These are phyloP conservation scores for Phengaris arion DNA, from an alignment of 2,888 invertebrate genomes.

Conservation along the genomic window DNA sequence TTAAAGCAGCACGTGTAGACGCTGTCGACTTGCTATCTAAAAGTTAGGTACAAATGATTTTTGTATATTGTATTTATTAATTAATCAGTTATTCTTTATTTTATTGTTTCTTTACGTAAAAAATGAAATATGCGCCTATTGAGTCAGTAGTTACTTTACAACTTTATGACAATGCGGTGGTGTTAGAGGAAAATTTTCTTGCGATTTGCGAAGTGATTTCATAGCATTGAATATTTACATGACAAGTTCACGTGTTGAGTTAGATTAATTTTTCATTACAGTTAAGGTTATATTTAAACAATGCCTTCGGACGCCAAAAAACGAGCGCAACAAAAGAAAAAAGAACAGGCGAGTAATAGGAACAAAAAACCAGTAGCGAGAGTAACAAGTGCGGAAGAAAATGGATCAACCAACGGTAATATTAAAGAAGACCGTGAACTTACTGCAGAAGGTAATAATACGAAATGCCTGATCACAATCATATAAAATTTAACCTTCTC, in stretches of 20 bases:
- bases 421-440: slow-evolving; percentile 79
- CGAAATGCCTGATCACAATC: background rate
- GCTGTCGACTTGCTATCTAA: slow-evolving; percentile 63
- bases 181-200: slow-evolving; percentile 14
- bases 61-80: slow-evolving; percentile 44
- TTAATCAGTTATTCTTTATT: background rate
- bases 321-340: slow-evolving; percentile 98
- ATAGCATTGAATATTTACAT: slow-evolving; percentile 34
- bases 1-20: slow-evolving; percentile 73
- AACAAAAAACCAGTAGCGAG: slow-evolving; percentile 76
- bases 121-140: background rate
- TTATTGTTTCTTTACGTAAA: background rate
- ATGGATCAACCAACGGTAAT: slow-evolving; percentile 71
- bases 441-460: slow-evolving; percentile 83
- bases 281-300: slow-evolving; percentile 43
- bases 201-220: slow-evolving; percentile 6
- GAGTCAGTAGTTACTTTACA: background rate
- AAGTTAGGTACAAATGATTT: slow-evolving; percentile 45
- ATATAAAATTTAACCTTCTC: background rate
- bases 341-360: slow-evolving; percentile 92
- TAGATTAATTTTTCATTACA: slow-evolving; percentile 37
- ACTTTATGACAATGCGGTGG: slow-evolving; percentile 24
- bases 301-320: slow-evolving; percentile 99
- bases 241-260: slow-evolving; percentile 39
- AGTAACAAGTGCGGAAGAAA: slow-evolving; percentile 76